A percentile compares a stretch with the other conserved stretches of the same genome.
These are phyloP conservation scores for Rhabdomys dilectus DNA, from an alignment of 2,113 vertebrate genomes.

Conservation along the genomic window DNA sequence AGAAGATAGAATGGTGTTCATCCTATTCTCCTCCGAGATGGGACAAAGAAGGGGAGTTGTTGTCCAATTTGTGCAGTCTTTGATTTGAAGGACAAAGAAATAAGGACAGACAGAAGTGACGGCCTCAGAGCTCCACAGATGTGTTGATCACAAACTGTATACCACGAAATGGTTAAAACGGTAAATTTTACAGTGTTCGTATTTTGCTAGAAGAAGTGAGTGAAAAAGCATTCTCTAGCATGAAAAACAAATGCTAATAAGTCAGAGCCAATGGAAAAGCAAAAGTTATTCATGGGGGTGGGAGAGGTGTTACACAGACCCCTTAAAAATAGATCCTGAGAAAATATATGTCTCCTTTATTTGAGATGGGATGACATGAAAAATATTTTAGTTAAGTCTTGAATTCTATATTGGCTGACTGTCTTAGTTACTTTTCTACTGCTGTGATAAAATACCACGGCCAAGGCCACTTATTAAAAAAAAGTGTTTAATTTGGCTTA, in stretches of 20 bases:
- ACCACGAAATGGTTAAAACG: neutral
- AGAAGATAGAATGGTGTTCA: neutral
- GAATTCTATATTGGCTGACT: neutral
- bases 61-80: neutral
- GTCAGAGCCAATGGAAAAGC: neutral
- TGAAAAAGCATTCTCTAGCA: constrained; percentile 1
- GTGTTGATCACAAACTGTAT: neutral
- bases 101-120: neutral
- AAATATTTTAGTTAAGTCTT: neutral
- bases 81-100: neutral
- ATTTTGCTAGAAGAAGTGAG: constrained; percentile 11
- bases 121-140: neutral
- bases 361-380: neutral
- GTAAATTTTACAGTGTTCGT: neutral
- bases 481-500: neutral
- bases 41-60: no score
- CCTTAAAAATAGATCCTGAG: neutral
- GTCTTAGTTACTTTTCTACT: neutral
- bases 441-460: neutral
- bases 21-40: no score
- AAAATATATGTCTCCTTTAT: neutral
- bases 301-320: neutral
- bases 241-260: neutral
- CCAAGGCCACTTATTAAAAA: neutral
- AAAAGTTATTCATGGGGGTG: neutral